These are phyloP conservation scores for Hydropotes inermis DNA, from an alignment of 2,113 vertebrate genomes.

Conservation along the genomic window DNA sequence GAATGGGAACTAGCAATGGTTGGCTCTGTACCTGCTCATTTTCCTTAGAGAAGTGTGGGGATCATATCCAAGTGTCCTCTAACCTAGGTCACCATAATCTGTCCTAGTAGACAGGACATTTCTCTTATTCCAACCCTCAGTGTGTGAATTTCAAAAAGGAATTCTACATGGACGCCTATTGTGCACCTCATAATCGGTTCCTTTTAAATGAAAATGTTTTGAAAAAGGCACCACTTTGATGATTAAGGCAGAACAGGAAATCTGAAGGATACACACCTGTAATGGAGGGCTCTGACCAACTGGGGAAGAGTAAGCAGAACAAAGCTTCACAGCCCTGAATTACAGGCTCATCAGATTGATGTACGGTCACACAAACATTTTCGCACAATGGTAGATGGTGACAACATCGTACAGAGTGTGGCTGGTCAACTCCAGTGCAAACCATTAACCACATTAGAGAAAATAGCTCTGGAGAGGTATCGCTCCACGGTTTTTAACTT, in stretches of 20 bases:
- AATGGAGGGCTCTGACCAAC: neutral
- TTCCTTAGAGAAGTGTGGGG: neutral
- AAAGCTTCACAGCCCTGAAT: neutral
- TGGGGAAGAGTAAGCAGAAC: neutral
- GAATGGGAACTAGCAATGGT: neutral
- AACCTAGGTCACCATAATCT: neutral
- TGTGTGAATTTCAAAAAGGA: neutral
- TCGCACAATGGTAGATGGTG: neutral
- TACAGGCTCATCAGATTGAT: slow-evolving; percentile 26
- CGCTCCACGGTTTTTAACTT: slow-evolving; percentile 67
- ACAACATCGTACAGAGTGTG: slow-evolving; percentile 40
- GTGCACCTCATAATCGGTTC: neutral
- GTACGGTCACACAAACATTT: slow-evolving; percentile 46
- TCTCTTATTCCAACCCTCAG: neutral
- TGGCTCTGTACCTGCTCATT: neutral
- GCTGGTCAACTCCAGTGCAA: slow-evolving; percentile 34
- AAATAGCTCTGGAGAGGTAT: slow-evolving; percentile 70
- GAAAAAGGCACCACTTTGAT: neutral
- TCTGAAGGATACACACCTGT: neutral
- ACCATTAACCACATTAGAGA: slow-evolving; percentile 64
- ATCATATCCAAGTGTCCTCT: neutral
- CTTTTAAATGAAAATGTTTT: slow-evolving; percentile 25
- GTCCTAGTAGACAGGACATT: neutral
- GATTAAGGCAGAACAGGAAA: neutral
- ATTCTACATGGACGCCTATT: neutral